phyloP scores from a whole-genome alignment of 2,888 invertebrate genomes.

The Trissolcus brochymenae region DNA sequence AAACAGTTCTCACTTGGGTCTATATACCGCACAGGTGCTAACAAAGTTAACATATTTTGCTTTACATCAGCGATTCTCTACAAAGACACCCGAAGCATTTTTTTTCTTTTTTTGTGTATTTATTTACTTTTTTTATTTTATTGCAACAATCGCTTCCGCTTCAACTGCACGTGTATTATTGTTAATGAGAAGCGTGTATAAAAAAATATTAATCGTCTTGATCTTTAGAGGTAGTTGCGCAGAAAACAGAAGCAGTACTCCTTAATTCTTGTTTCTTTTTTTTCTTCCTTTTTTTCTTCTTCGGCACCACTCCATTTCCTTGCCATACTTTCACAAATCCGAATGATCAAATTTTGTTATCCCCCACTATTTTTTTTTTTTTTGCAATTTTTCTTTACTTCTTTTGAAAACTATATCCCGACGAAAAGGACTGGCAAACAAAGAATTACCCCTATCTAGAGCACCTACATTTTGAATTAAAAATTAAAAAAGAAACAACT shows the following conservation, averaged over 20 bases:
- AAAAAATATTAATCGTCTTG: conserved; percentile 72
- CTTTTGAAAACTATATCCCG: neutral
- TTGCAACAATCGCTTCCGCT: conserved; percentile 55
- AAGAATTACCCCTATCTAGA: conserved; percentile 56
- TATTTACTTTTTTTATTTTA: conserved; percentile 15
- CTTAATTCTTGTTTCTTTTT: conserved; percentile 22
- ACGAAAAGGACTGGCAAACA: conserved; percentile 33
- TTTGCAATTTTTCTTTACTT: conserved; percentile 2
- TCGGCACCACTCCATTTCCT: neutral
- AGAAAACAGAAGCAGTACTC: conserved; percentile 70
- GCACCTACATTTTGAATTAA: conserved; percentile 61
- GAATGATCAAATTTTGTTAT: conserved; percentile 4
- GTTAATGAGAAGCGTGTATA: conserved; percentile 68
- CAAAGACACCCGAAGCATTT: conserved; percentile 38
- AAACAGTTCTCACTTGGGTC: conserved; percentile 22
- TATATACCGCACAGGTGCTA: conserved; percentile 34
- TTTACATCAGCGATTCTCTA: conserved; percentile 9
- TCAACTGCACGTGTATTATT: conserved; percentile 58
- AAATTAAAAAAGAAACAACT: neutral
- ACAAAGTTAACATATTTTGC: conserved; percentile 23
- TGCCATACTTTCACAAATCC: neutral
- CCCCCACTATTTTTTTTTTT: conserved; percentile 12
- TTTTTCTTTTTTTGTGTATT: conserved; percentile 5
- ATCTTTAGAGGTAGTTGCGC: conserved; percentile 72
- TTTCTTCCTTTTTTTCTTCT: conserved; percentile 24